Conservation (phyloP, 2,888 invertebrate species). For the Merodon equestris region DNA sequence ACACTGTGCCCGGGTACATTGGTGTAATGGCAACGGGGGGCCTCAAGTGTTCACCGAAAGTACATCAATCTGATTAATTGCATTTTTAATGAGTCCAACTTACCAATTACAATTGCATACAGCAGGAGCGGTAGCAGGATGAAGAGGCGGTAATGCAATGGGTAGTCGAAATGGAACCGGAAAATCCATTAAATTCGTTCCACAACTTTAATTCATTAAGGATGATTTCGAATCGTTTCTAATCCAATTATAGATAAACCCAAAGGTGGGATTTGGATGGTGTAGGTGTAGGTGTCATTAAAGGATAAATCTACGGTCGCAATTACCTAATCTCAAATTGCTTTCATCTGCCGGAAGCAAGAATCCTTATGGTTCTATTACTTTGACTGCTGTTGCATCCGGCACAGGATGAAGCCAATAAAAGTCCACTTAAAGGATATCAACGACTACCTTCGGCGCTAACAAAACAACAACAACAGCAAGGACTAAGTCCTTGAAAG, state of each 20-base stretch:
- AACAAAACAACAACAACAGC: slow-evolving; percentile 10
- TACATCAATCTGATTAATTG: slow-evolving; percentile 63
- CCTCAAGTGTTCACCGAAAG: slow-evolving; percentile 1
- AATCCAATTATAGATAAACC: slow-evolving; percentile 34
- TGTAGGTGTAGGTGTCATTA: too few species aligned
- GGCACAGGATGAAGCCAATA: slow-evolving; percentile 40
- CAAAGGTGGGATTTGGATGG: too few species aligned
- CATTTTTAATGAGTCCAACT: slow-evolving; percentile 60
- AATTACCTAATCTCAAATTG: slow-evolving; percentile 46
- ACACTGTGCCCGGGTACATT: too few species aligned
- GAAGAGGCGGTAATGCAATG: too few species aligned
- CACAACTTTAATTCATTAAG: slow-evolving; percentile 24
- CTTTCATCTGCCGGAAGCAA: slow-evolving; percentile 21
- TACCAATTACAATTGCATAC: not conserved
- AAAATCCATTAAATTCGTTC: slow-evolving; percentile 46
- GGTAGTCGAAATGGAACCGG: too few species aligned
- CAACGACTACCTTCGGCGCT: not conserved
- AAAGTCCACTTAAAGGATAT: slow-evolving; percentile 46
- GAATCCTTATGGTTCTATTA: slow-evolving; percentile 25
- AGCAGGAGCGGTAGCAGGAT: too few species aligned
- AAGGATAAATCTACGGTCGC: not conserved
- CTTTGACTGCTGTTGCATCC: slow-evolving; percentile 25
- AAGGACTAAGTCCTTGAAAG: slow-evolving; percentile 20
- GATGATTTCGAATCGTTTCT: slow-evolving; percentile 43
- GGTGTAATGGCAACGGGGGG: too few species aligned